These are phyloP conservation scores for Plagiodera versicolora DNA, from an alignment of 2,888 invertebrate genomes.

Conservation along the genomic window DNA sequence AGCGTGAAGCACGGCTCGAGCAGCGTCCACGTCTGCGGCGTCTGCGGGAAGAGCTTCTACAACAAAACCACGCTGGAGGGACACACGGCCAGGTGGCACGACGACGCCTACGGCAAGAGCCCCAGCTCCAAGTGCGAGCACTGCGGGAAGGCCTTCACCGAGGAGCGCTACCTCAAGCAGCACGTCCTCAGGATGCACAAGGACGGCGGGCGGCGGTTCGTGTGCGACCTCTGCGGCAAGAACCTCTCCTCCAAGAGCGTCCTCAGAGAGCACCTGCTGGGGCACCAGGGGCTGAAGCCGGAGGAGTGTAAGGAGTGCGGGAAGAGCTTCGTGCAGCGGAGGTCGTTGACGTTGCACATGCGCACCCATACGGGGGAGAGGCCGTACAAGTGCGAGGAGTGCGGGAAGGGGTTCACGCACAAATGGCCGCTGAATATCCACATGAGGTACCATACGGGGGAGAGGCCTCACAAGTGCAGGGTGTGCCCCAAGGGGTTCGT, in stretches of 20 bases:
- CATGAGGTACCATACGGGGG: constrained; percentile 24
- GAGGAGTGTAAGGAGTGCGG: constrained; percentile 39
- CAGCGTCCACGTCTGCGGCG: constrained; percentile 33
- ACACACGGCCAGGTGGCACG: constrained; percentile 37
- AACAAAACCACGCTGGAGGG: constrained; percentile 30
- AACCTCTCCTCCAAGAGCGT: constrained; percentile 36
- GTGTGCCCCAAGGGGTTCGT: constrained; percentile 21
- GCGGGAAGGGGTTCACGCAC: constrained; percentile 21
- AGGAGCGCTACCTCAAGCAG: constrained; percentile 37
- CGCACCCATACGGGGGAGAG: constrained; percentile 43
- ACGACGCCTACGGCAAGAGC: constrained; percentile 24
- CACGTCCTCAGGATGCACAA: constrained; percentile 39
- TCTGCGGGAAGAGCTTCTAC: constrained; percentile 37
- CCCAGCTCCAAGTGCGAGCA: constrained; percentile 26
- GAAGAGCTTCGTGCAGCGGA: constrained; percentile 55
- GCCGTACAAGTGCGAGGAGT: constrained; percentile 21
- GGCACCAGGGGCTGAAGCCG: constrained; percentile 46
- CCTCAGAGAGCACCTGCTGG: constrained; percentile 48
- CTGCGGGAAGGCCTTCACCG: constrained; percentile 40
- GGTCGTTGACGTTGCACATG: constrained; percentile 42
- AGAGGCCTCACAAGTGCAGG: constrained; percentile 22
- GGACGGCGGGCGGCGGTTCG: constrained; percentile 37
- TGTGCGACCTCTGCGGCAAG: constrained; percentile 46
- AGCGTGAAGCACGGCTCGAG: constrained; percentile 32
- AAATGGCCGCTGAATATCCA: constrained; percentile 18